Evolutionary conservation across 1,140 invertebrate species (phyloP).

Genomic region (Meloidogyne exigua): DNA sequence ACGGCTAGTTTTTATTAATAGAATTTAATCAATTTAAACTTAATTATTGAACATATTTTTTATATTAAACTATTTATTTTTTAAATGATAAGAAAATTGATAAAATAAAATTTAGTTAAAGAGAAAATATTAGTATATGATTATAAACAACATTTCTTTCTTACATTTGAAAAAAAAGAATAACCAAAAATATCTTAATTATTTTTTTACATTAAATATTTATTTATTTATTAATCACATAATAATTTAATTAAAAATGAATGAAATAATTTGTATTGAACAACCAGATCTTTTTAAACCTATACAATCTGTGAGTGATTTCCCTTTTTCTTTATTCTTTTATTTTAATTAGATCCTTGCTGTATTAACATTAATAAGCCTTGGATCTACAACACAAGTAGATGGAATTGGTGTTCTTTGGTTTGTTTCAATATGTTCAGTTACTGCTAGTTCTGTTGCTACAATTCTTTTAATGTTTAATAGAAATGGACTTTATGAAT

Average conservation of each 20-base stretch:
- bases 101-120: background rate
- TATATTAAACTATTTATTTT: background rate
- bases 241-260: background rate
- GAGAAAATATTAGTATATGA: too few species aligned
- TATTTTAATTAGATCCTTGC: constrained; percentile 46
- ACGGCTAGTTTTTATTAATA: too few species aligned
- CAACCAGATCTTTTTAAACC: constrained; percentile 49
- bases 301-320: constrained; percentile 40
- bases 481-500: constrained; percentile 41
- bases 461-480: constrained; percentile 47
- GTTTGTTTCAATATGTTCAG: constrained; percentile 39
- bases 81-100: background rate
- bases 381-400: constrained; percentile 36
- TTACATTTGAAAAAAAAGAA: too few species aligned
- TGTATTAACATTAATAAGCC: constrained; percentile 41
- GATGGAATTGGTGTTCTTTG: constrained; percentile 46
- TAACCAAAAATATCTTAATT: background rate
- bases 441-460: constrained; percentile 39
- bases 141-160: too few species aligned
- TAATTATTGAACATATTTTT: too few species aligned
- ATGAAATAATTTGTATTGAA: constrained; percentile 34
- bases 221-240: too few species aligned
- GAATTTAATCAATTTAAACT: too few species aligned
- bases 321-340: background rate
- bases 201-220: background rate